Evolutionary conservation across 2,888 invertebrate genomes (phyloP).

Genomic region (Drosophila maculinotata): DNA sequence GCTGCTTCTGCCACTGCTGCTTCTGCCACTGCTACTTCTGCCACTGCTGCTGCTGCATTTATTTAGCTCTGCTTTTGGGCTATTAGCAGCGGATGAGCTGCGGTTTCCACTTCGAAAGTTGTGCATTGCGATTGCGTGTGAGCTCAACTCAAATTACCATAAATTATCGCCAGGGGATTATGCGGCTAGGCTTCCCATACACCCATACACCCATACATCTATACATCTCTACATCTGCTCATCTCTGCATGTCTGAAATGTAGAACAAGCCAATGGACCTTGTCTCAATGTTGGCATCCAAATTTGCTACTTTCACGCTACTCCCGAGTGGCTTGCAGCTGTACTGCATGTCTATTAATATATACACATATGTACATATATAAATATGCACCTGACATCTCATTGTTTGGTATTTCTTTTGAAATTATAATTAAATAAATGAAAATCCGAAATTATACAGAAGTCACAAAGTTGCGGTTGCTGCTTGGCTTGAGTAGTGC

Average conservation of each 20-base stretch:
- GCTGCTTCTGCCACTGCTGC: constrained; percentile 29
- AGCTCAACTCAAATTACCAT: constrained; percentile 64
- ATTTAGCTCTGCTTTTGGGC: constrained; percentile 45
- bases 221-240: constrained; percentile 18
- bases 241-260: constrained; percentile 42
- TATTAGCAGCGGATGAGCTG: constrained; percentile 57
- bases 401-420: constrained; percentile 35
- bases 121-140: constrained; percentile 62
- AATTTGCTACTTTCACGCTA: constrained; percentile 58
- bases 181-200: constrained; percentile 47
- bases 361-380: background rate
- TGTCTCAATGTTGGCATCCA: constrained; percentile 20
- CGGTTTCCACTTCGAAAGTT: constrained; percentile 56
- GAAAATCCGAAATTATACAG: constrained; percentile 42
- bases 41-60: constrained; percentile 22
- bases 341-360: background rate
- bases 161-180: constrained; percentile 74
- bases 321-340: constrained; percentile 10
- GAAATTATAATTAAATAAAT: constrained; percentile 54
- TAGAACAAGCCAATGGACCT: constrained; percentile 59
- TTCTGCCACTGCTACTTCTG: constrained; percentile 3
- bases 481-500: constrained; percentile 4
- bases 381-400: constrained; percentile 44
- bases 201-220: constrained; percentile 1
- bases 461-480: constrained; percentile 19